Evolutionary conservation across 2,797 vertebrate genomes (phyloP).

Genomic region (Nasua narica): DNA sequence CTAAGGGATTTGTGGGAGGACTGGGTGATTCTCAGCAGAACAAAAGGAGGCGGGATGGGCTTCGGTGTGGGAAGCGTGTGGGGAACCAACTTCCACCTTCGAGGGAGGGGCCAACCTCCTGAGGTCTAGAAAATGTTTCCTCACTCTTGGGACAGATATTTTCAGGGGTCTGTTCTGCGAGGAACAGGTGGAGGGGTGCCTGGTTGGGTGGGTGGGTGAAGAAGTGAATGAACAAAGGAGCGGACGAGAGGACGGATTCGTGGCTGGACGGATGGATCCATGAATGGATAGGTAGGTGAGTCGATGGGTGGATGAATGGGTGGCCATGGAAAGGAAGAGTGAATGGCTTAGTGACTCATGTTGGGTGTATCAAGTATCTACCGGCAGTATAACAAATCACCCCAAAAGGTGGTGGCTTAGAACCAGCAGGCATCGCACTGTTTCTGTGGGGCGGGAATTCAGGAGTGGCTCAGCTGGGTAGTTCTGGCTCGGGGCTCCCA

Average conservation of each 20-base stretch:
- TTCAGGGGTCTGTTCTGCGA: not conserved
- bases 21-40: not conserved
- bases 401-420: not conserved
- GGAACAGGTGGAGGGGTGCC: not conserved
- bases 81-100: not conserved
- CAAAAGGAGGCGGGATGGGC: not conserved
- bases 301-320: too few relatives aligned
- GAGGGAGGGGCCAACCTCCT: not conserved
- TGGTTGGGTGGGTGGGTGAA: too few relatives aligned
- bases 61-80: too few relatives aligned
- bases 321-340: not conserved
- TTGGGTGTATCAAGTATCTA: not conserved
- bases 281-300: too few relatives aligned
- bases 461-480: not conserved
- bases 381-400: not conserved
- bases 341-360: not conserved
- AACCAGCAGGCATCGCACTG: not conserved
- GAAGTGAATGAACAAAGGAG: not conserved
- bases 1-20: not conserved
- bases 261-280: not conserved
- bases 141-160: not conserved
- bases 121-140: not conserved
- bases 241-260: fast-evolving
- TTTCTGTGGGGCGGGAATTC: not conserved
- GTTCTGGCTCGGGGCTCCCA: not conserved